A percentile compares a stretch with the other conserved stretches of the same genome.
phyloP scores from a whole-genome alignment of 2,888 invertebrate genomes.

The Sturmia bella region DNA sequence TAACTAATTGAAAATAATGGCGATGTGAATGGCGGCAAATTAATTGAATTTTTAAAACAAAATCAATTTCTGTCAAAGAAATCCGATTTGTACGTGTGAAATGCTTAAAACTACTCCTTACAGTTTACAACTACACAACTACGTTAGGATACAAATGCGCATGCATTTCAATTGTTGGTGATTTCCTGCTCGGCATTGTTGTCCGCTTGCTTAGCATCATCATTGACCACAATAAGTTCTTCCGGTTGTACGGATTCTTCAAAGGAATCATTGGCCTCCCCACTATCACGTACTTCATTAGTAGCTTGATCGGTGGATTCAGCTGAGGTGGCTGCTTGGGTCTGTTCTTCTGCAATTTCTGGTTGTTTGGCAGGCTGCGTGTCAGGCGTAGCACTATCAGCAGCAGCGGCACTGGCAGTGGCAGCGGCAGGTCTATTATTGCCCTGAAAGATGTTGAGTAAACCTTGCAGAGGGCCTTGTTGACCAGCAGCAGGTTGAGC shows the following conservation, averaged over 20 bases:
- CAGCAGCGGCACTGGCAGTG: not conserved
- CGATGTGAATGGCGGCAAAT: conserved; percentile 57
- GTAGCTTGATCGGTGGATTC: not conserved
- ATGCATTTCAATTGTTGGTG: not conserved
- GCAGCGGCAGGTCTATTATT: conserved; percentile 10
- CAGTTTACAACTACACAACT: conserved; percentile 4
- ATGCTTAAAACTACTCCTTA: conserved; percentile 37
- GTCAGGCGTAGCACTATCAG: not conserved
- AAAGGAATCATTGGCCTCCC: conserved; percentile 76
- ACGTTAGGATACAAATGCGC: not conserved
- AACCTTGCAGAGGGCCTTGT: conserved; percentile 78
- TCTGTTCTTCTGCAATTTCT: not conserved
- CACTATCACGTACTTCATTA: conserved; percentile 19
- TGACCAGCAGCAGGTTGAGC: conserved; percentile 68
- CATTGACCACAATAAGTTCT: conserved; percentile 75
- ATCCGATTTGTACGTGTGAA: conserved; percentile 8
- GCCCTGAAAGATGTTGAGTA: conserved; percentile 77
- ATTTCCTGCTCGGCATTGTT: not conserved
- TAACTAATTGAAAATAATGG: conserved; percentile 46
- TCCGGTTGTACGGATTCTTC: conserved; percentile 76
- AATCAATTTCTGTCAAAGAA: conserved; percentile 18
- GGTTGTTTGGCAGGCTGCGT: not conserved
- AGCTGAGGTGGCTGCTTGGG: not conserved
- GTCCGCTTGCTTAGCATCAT: not conserved
- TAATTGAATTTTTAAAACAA: conserved; percentile 2